A percentile compares a stretch with the other conserved stretches of the same genome.
Conservation (phyloP, 92 coral and sea anemone species). For the Galaxea fascicularis region DNA sequence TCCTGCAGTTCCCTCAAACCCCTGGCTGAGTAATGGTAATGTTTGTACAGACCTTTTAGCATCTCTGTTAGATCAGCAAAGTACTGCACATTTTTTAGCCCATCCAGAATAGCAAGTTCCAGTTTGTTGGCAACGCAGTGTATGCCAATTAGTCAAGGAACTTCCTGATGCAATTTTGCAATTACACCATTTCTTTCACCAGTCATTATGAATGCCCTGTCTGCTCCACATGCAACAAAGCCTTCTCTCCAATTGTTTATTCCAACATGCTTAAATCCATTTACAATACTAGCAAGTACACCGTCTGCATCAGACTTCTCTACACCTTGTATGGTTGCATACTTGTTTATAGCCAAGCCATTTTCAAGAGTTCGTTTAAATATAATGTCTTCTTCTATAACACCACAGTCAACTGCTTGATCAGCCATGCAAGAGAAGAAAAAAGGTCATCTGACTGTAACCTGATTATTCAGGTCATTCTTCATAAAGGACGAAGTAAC, state of each 20-base stretch:
- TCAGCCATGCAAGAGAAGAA: constrained; percentile 58
- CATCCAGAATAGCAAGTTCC: constrained; percentile 18
- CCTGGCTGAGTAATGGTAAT: constrained; percentile 6
- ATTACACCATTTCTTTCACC: constrained; percentile 32
- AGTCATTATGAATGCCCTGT: constrained; percentile 49
- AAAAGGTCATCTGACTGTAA: constrained; percentile 52
- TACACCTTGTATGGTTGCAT: constrained; percentile 52
- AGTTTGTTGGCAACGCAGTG: constrained; percentile 21
- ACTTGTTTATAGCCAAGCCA: constrained; percentile 53
- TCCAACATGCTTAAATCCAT: constrained; percentile 28
- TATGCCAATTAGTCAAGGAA: constrained; percentile 17
- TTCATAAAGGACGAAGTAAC: constrained; percentile 43
- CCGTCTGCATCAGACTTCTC: constrained; percentile 53
- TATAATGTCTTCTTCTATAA: constrained; percentile 49
- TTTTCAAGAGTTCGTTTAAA: constrained; percentile 41
- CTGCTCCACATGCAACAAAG: constrained; percentile 27
- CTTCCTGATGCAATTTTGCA: constrained; percentile 15
- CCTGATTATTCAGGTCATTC: constrained; percentile 35
- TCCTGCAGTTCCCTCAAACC: constrained; percentile 33
- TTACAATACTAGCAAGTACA: constrained; percentile 43
- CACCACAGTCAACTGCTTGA: constrained; percentile 57
- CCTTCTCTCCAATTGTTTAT: constrained; percentile 28
- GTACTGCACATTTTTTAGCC: neutral
- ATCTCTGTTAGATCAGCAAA: neutral
- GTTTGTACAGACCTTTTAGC: constrained; percentile 1